These are phyloP conservation scores for Caenorhabditis uteleia DNA, from an alignment of 2,888 invertebrate species.

Conservation along the genomic window DNA sequence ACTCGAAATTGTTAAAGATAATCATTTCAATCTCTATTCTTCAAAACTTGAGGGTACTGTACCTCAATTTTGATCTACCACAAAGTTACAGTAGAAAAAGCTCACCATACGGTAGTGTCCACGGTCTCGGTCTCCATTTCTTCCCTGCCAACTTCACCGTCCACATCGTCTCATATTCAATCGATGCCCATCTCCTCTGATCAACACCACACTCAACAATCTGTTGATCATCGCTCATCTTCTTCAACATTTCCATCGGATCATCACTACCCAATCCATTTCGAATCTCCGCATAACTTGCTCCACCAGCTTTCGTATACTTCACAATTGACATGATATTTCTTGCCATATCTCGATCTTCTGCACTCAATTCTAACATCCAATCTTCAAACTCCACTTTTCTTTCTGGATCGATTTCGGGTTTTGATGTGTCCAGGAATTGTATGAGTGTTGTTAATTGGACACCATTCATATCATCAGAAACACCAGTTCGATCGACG, in stretches of 20 bases:
- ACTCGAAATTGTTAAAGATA: neutral
- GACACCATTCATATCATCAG: too few species aligned
- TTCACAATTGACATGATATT: neutral
- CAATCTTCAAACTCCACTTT: neutral
- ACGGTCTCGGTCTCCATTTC: constrained; percentile 54
- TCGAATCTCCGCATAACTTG: too few species aligned
- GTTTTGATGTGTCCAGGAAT: too few species aligned
- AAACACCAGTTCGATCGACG: too few species aligned
- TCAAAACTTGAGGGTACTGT: too few species aligned
- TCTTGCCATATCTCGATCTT: too few species aligned
- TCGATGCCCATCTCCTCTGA: constrained; percentile 48
- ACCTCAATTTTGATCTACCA: too few species aligned
- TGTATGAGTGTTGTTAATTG: neutral
- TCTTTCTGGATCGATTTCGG: too few species aligned
- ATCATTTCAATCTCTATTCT: neutral
- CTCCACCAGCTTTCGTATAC: neutral
- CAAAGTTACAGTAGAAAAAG: too few species aligned
- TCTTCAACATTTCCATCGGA: neutral
- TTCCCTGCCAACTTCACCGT: constrained; percentile 37
- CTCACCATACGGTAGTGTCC: constrained; percentile 56
- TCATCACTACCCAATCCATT: too few species aligned
- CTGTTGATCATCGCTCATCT: neutral
- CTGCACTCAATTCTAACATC: too few species aligned
- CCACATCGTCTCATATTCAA: constrained; percentile 51
- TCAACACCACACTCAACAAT: constrained; percentile 54